phyloP scores from a whole-genome alignment of 2,797 vertebrate genomes.

The Enteromius fasciolatus region DNA sequence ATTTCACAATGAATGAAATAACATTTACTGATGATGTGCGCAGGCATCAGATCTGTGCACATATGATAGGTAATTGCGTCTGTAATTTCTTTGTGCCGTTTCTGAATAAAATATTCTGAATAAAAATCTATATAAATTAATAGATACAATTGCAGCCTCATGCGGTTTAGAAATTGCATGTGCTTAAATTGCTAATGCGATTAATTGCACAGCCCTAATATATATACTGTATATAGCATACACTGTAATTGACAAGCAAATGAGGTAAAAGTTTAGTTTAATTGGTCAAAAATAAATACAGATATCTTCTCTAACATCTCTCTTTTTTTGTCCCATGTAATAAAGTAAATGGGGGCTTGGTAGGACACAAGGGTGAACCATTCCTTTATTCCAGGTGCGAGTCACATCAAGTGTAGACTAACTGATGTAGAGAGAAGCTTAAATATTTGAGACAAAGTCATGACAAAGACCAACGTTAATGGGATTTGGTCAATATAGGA shows the following conservation, averaged over 20 bases:
- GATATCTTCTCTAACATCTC: not conserved
- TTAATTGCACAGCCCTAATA: no score
- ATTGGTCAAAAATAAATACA: not conserved
- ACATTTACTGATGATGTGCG: no score
- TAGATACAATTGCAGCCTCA: no score
- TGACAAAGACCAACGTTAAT: constrained; percentile 41
- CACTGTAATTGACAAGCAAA: not conserved
- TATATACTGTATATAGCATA: no score
- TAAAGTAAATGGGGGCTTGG: not conserved
- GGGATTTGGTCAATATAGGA: constrained; percentile 34
- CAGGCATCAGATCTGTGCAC: no score
- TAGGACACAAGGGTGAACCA: not conserved
- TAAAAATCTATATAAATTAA: no score
- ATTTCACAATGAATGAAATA: no score
- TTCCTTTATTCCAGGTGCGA: constrained; percentile 13
- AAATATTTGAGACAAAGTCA: constrained; percentile 36
- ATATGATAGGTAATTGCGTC: no score
- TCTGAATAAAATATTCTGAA: no score
- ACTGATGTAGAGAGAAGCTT: constrained; percentile 5
- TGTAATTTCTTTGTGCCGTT: no score
- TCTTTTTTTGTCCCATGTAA: not conserved
- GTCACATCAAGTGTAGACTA: constrained; percentile 1
- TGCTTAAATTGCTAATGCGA: no score
- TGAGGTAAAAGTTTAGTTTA: not conserved
- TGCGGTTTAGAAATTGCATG: no score